phyloP scores from a whole-genome alignment of 92 coral and sea anemone species.

The Metridium senile region DNA sequence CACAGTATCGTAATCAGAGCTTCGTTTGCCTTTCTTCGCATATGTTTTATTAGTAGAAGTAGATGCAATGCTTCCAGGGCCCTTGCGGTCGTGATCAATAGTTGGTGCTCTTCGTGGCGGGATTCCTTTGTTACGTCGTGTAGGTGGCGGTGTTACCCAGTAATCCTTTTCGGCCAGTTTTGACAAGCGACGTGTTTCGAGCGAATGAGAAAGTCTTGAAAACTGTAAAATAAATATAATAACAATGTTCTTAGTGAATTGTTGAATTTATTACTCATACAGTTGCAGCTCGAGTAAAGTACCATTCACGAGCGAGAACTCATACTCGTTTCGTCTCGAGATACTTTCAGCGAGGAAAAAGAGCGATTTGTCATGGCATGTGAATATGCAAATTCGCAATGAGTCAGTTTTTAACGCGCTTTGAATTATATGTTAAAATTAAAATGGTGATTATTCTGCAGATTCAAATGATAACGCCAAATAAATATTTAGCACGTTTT shows the following conservation, averaged over 20 bases:
- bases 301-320: background rate
- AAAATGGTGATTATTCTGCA: too few species aligned
- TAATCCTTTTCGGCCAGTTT: conserved; percentile 41
- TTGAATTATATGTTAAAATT: too few species aligned
- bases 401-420: too few species aligned
- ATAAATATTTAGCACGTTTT: too few species aligned
- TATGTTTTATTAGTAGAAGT: background rate
- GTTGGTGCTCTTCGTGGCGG: background rate
- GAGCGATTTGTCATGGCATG: too few species aligned
- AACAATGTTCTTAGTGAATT: background rate
- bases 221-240: background rate
- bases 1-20: conserved; percentile 46
- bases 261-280: background rate
- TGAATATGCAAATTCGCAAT: too few species aligned
- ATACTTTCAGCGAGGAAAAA: too few species aligned
- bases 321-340: background rate
- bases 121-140: conserved; percentile 13
- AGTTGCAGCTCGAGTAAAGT: background rate
- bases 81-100: background rate
- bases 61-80: background rate
- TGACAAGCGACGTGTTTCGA: conserved; percentile 18
- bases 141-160: conserved; percentile 29
- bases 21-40: conserved; percentile 24
- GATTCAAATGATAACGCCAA: too few species aligned
- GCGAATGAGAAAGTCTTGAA: conserved; percentile 27